Evolutionary conservation across 1,140 invertebrate genomes (phyloP).

Genomic region (Portunus trituberculatus): DNA sequence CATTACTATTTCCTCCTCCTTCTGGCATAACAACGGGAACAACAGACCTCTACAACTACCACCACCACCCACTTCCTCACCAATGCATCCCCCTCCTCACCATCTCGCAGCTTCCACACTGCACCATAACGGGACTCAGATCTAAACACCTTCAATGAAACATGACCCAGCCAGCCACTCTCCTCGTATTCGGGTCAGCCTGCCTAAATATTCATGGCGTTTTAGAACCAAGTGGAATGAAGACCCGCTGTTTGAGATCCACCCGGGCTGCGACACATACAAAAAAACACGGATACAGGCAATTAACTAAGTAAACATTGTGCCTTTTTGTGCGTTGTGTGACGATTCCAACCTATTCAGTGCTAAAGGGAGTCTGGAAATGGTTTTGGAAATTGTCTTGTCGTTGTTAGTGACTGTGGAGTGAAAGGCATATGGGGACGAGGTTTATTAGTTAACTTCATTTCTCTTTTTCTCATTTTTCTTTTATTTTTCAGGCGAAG

Average conservation of each 20-base stretch:
- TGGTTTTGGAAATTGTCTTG: too few species aligned
- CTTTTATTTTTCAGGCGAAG: too few species aligned
- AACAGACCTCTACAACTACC: neutral
- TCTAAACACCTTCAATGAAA: neutral
- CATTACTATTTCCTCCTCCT: too few species aligned
- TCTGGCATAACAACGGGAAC: too few species aligned
- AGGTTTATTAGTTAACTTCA: too few species aligned
- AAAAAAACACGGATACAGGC: neutral
- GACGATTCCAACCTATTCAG: too few species aligned
- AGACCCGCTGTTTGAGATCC: neutral
- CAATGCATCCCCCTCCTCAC: neutral
- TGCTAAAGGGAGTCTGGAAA: too few species aligned
- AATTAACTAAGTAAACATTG: neutral
- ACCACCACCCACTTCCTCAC: neutral
- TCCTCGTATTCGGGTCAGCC: neutral
- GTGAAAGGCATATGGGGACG: too few species aligned
- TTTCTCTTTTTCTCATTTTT: too few species aligned
- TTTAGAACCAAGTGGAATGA: neutral
- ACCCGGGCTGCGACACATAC: neutral
- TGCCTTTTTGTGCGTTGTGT: too few species aligned
- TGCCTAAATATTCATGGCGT: neutral
- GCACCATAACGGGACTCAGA: neutral
- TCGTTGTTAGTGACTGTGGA: too few species aligned
- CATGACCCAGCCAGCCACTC: neutral
- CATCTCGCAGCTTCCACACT: neutral